These are phyloP conservation scores for Catamblyrhynchus diadema DNA, from an alignment of 2,797 vertebrate species.

Conservation along the genomic window DNA sequence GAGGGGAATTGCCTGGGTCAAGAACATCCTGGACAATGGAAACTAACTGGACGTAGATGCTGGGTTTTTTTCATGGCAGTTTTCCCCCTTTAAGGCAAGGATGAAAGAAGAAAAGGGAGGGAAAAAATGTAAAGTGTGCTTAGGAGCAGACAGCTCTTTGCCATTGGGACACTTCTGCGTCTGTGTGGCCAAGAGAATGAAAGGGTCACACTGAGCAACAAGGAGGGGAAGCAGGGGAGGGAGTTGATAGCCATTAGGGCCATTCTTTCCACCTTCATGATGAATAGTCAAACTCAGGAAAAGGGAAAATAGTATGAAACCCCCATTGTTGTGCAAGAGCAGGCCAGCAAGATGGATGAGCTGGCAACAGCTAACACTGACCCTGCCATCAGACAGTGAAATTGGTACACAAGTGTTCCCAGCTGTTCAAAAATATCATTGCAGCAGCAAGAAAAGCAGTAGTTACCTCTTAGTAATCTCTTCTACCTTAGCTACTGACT, in stretches of 20 bases:
- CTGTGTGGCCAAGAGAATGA: neutral
- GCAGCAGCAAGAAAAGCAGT: neutral
- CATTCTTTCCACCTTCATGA: conserved; percentile 10
- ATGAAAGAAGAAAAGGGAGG: neutral
- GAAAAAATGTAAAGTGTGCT: neutral
- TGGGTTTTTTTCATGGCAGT: neutral
- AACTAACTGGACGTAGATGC: neutral
- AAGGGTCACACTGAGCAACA: neutral
- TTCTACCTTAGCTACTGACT: neutral
- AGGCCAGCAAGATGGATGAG: conserved; percentile 15
- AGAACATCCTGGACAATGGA: conserved; percentile 16
- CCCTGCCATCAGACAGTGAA: neutral
- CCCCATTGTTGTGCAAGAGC: neutral
- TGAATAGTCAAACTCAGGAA: neutral
- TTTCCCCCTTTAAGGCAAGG: neutral
- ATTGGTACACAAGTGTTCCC: neutral
- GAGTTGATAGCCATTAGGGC: neutral
- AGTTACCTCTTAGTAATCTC: neutral
- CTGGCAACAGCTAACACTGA: neutral
- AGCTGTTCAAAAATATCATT: neutral
- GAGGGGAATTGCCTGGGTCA: neutral
- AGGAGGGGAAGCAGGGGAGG: neutral
- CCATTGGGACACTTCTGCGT: neutral
- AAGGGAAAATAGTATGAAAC: neutral
- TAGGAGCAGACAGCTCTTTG: neutral